Conservation (phyloP, 53 echinoderm and acorn worm genomes). For the Mesocentrotus franciscanus region DNA sequence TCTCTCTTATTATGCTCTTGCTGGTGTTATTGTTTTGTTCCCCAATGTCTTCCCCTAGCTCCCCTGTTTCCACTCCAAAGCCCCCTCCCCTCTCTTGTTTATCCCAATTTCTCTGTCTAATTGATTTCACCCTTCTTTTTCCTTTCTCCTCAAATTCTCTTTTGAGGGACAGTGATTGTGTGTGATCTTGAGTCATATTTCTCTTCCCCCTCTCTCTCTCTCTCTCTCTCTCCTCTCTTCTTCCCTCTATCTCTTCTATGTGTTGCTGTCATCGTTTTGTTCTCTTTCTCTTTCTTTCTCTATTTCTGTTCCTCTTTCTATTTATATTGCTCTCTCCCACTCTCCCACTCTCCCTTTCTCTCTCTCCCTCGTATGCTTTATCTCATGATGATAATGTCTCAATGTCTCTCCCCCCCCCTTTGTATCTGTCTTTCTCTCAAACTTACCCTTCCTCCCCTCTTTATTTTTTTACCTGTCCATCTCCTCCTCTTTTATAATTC, state of each 20-base stretch:
- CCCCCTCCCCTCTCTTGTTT: background rate
- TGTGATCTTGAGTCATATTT: background rate
- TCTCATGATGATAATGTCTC: too few species aligned
- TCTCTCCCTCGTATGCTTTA: too few species aligned
- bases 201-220: background rate
- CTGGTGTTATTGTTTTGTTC: background rate
- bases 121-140: background rate
- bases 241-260: too few species aligned
- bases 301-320: too few species aligned
- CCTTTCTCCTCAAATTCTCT: background rate
- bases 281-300: too few species aligned
- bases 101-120: background rate
- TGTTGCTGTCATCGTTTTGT: too few species aligned
- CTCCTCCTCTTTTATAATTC: background rate
- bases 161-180: background rate
- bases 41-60: background rate
- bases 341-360: too few species aligned
- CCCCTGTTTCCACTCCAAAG: background rate
- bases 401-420: too few species aligned
- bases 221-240: too few species aligned
- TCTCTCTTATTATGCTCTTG: background rate
- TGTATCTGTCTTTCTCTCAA: background rate
- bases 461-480: background rate
- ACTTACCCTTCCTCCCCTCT: background rate
- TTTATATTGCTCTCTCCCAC: too few species aligned